Percentiles rank a stretch among this genome's conserved stretches.
Conservation (phyloP, 2,113 vertebrate genomes). For the Triplophysa siluroides region DNA sequence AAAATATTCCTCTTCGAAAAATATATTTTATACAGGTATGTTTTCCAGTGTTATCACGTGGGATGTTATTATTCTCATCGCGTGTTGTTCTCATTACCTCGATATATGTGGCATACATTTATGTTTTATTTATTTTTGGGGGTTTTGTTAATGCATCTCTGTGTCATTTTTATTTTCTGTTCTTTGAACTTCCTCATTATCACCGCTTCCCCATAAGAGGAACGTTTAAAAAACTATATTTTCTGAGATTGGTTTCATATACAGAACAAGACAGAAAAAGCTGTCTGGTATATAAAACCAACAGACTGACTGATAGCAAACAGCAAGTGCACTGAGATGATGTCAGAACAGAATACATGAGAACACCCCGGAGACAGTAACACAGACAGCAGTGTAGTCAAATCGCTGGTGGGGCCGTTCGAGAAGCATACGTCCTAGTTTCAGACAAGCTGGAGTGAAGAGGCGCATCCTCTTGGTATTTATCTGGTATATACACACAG, state of each 20-base stretch:
- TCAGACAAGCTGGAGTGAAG: background rate
- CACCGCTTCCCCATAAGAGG: background rate
- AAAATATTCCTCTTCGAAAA: too few species aligned
- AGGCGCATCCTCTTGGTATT: conserved; percentile 5
- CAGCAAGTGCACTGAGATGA: conserved; percentile 7
- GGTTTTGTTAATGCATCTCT: background rate
- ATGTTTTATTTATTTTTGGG: background rate
- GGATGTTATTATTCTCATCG: background rate
- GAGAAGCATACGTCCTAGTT: conserved; percentile 18
- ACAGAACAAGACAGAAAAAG: background rate
- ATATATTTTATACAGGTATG: too few species aligned
- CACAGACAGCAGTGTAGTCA: background rate
- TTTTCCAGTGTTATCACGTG: background rate
- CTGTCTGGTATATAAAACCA: conserved; percentile 11
- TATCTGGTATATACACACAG: conserved; percentile 10
- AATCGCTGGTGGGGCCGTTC: background rate
- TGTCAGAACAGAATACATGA: conserved; percentile 10
- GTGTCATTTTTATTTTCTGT: background rate
- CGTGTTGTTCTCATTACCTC: background rate
- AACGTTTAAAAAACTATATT: background rate
- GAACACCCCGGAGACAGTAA: conserved; percentile 10
- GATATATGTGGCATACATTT: background rate
- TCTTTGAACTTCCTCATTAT: background rate
- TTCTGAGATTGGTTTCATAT: background rate
- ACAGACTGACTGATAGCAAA: background rate